Conservation (phyloP, 1,140 invertebrate species). For the Drosophila prosaltans region DNA sequence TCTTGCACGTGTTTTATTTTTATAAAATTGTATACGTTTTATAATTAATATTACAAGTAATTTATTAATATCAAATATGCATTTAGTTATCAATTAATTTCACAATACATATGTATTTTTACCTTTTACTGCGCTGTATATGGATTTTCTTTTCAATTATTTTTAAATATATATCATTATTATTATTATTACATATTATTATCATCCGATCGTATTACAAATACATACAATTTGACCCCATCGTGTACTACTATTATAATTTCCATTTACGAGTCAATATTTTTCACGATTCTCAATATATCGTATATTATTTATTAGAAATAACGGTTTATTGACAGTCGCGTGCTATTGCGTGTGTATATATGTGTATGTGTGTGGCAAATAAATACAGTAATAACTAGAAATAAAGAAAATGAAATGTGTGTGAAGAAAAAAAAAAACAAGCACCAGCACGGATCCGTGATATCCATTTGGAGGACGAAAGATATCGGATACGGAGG, state of each 20-base stretch:
- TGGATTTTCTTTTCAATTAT: slow-evolving; percentile 39
- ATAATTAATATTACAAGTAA: slow-evolving; percentile 80
- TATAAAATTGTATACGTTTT: slow-evolving; percentile 81
- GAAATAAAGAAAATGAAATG: slow-evolving; percentile 47
- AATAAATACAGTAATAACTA: slow-evolving; percentile 54
- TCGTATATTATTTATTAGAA: slow-evolving; percentile 23
- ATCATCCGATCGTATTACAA: slow-evolving; percentile 30
- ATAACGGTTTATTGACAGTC: slow-evolving; percentile 63
- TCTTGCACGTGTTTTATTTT: slow-evolving; percentile 77
- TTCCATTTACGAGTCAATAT: slow-evolving; percentile 30
- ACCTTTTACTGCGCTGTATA: slow-evolving; percentile 59
- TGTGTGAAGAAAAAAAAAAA: slow-evolving; percentile 46
- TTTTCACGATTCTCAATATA: slow-evolving; percentile 12
- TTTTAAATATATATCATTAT: slow-evolving; percentile 45
- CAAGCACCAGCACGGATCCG: slow-evolving; percentile 48
- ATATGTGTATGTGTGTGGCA: slow-evolving; percentile 25
- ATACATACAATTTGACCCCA: slow-evolving; percentile 8
- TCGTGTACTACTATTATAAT: slow-evolving; percentile 25
- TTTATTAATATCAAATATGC: slow-evolving; percentile 81
- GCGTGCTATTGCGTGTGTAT: neutral
- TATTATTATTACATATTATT: slow-evolving; percentile 23
- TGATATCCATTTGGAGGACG: neutral
- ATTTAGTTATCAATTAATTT: slow-evolving; percentile 78
- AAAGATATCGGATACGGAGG: neutral
- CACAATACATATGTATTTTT: slow-evolving; percentile 64